phyloP scores from a whole-genome alignment of 2,888 invertebrate genomes.

The Protula sp. region DNA sequence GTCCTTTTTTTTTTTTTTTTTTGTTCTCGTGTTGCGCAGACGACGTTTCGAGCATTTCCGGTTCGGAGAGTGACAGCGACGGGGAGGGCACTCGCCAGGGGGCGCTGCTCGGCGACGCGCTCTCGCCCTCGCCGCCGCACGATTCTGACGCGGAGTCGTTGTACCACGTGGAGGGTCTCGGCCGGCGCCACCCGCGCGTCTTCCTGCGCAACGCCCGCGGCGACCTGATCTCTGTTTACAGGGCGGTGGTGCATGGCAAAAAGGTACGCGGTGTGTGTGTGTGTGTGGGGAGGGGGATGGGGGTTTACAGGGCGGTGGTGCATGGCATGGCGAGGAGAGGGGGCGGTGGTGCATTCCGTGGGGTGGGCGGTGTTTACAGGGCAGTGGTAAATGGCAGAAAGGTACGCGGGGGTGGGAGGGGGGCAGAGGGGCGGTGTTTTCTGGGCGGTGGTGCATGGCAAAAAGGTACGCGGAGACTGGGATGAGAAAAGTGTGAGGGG shows the following conservation, averaged over 20 bases:
- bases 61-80: conserved; percentile 57
- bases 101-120: neutral
- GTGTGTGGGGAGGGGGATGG: too few relatives aligned
- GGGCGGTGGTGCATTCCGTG: too few relatives aligned
- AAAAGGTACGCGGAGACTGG: too few relatives aligned
- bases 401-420: too few relatives aligned
- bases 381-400: too few relatives aligned
- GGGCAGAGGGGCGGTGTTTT: too few relatives aligned
- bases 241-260: conserved; percentile 68
- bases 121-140: neutral
- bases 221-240: conserved; percentile 69
- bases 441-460: too few relatives aligned
- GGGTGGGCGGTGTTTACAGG: too few relatives aligned
- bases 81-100: conserved; percentile 6
- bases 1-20: neutral
- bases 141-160: conserved; percentile 9
- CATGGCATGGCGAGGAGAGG: too few relatives aligned
- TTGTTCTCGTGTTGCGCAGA: too few relatives aligned
- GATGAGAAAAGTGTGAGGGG: too few relatives aligned
- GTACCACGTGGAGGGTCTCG: conserved; percentile 13
- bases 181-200: conserved; percentile 61
- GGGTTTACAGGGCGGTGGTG: too few relatives aligned
- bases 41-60: conserved; percentile 65
- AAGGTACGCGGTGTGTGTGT: conserved; percentile 49
- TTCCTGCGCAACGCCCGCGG: conserved; percentile 67